phyloP scores from a whole-genome alignment of 1,140 invertebrate species.

The Diachasma alloeum region DNA sequence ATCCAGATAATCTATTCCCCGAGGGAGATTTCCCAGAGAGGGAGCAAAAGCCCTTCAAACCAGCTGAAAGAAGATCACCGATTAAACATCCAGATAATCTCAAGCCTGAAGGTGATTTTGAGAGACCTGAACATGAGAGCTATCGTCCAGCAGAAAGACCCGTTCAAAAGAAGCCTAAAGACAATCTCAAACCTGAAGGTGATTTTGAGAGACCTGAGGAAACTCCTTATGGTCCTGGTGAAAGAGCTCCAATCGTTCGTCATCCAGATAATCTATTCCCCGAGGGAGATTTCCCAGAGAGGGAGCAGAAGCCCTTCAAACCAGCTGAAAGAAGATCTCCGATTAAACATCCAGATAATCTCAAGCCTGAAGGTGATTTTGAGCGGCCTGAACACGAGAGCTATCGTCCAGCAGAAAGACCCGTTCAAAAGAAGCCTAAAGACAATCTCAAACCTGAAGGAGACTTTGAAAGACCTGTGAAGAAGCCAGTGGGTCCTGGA shows the following conservation, averaged over 20 bases:
- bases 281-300: conserved; percentile 67
- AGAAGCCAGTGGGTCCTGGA: conserved; percentile 30
- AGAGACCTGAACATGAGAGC: conserved; percentile 58
- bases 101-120: conserved; percentile 52
- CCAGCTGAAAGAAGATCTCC: conserved; percentile 48
- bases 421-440: conserved; percentile 60
- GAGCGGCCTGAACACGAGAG: conserved; percentile 60
- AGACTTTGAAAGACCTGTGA: conserved; percentile 54
- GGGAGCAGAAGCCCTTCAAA: conserved; percentile 38
- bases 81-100: conserved; percentile 49
- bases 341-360: conserved; percentile 55
- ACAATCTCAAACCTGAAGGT: conserved; percentile 73
- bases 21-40: conserved; percentile 66
- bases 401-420: conserved; percentile 66
- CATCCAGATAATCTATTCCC: conserved; percentile 69
- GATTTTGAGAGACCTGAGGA: conserved; percentile 66
- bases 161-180: conserved; percentile 62
- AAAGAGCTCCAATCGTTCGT: conserved; percentile 52
- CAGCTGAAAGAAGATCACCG: conserved; percentile 43
- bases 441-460: conserved; percentile 69
- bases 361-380: conserved; percentile 68
- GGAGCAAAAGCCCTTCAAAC: conserved; percentile 43
- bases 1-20: conserved; percentile 68
- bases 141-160: conserved; percentile 66
- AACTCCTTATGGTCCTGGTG: conserved; percentile 59